phyloP scores from a whole-genome alignment of 2,797 vertebrate species.

The Falco naumanni region DNA sequence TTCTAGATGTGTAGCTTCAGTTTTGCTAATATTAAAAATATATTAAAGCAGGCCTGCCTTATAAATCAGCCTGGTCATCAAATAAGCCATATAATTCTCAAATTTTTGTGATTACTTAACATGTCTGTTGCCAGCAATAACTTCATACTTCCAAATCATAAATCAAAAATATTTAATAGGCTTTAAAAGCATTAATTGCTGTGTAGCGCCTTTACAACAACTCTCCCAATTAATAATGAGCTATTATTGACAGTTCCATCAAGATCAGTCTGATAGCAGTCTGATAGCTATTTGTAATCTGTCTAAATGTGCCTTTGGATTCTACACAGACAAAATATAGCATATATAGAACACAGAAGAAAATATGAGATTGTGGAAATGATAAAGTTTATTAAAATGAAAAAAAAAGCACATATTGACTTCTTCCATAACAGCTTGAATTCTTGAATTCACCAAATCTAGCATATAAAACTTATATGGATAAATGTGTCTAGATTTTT shows the following conservation, averaged over 20 bases:
- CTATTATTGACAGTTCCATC: background rate
- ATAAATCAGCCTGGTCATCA: conserved; percentile 4
- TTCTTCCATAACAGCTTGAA: background rate
- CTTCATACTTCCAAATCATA: background rate
- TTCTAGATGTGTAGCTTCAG: background rate
- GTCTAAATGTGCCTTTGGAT: background rate
- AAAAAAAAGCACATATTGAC: background rate
- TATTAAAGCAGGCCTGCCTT: background rate
- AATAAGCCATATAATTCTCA: background rate
- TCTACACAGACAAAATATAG: background rate
- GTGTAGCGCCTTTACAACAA: background rate
- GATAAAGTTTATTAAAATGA: background rate
- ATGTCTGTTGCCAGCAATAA: background rate
- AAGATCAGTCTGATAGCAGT: background rate
- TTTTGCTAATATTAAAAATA: background rate
- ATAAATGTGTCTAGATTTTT: background rate
- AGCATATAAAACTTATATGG: background rate
- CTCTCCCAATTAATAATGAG: background rate
- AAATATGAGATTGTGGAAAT: background rate
- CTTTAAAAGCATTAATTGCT: background rate
- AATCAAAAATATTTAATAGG: background rate
- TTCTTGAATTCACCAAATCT: background rate
- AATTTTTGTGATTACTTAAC: background rate
- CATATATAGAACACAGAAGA: background rate
- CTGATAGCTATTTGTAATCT: background rate